Evolutionary conservation across 2,888 invertebrate species (phyloP), one percentile per base, ranked within the genome.

Genomic region (Zelleria hepariella): DNA sequence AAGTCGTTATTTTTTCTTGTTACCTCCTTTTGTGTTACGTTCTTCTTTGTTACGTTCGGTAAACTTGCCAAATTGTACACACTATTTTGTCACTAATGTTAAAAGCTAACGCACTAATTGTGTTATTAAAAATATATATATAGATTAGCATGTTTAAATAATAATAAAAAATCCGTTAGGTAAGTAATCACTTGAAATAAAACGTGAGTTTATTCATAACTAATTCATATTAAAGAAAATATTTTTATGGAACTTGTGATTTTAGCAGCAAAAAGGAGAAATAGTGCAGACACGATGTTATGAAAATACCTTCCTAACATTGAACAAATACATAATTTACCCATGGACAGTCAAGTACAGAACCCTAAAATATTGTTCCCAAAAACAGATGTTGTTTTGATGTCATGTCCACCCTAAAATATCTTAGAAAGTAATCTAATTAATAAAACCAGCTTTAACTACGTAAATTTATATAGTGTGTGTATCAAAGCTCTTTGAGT

Each of bases 11-110:
- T 71, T 63, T 59, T 68, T 67, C n/a, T 70, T 67, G 10, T 8
- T 71, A 75, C 32, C 32, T 42, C 15, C 32, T 42, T 15, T 15
- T 42, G 32, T 42, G 32, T 42, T 15, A 15, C 10, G 2, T 42
- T 42, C 15, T 42, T 42, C 15, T 42, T 15, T 15, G 32, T 55
- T 58, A 54, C 57, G 57, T 10, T 77, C 72, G 70, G 78, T 82
- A 76, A 82, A 78, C 68, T 82, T 81, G 77, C 78, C 32, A 76
- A 58, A 75, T 77, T 15, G 82, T 80, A 78, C 84, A 81, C 81
- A 83, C 87, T 86, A 86, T 72, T n/a, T 82, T 88, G 89, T 88
- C 88, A 87, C 89, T 89, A 89, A 89, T 82, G 79, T 86, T 86
- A 86, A 82, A 86, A 86, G 80, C 83, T 87, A 85, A 82, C 77